A percentile compares a stretch with the other conserved stretches of the same genome.
phyloP scores from a whole-genome alignment of 2,888 invertebrate species.

The Xestia sexstrigata region DNA sequence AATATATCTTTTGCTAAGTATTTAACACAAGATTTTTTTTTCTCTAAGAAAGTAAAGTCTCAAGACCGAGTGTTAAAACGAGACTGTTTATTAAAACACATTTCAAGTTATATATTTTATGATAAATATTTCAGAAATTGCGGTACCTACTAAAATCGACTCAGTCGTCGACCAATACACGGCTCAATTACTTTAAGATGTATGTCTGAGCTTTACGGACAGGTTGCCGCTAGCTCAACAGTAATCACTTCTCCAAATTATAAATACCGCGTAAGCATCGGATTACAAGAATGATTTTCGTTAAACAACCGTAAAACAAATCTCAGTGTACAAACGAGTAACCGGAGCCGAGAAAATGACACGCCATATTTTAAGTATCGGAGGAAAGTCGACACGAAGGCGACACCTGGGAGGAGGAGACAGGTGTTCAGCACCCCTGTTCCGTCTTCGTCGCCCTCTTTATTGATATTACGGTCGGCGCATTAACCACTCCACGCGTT shows the following conservation, averaged over 20 bases:
- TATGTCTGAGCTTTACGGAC: slow-evolving; percentile 2
- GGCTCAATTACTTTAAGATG: slow-evolving; percentile 21
- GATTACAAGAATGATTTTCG: slow-evolving; percentile 74
- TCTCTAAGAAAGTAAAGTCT: not conserved
- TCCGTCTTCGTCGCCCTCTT: slow-evolving; percentile 75
- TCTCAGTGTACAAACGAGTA: slow-evolving; percentile 83
- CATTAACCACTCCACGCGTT: slow-evolving; percentile 85
- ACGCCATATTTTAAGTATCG: slow-evolving; percentile 88
- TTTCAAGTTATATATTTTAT: slow-evolving; percentile 26
- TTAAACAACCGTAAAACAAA: slow-evolving; percentile 78
- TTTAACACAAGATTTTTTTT: slow-evolving; percentile 2
- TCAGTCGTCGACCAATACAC: slow-evolving; percentile 10
- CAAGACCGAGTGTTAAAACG: not conserved
- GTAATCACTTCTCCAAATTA: slow-evolving; percentile 36
- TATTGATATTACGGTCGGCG: slow-evolving; percentile 86
- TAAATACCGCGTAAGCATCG: slow-evolving; percentile 57
- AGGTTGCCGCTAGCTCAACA: slow-evolving; percentile 6
- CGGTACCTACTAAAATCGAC: slow-evolving; percentile 9
- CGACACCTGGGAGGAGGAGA: slow-evolving; percentile 78
- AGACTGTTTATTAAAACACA: slow-evolving; percentile 2
- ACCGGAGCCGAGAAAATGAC: slow-evolving; percentile 83
- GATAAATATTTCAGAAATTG: slow-evolving; percentile 4
- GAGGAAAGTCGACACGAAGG: slow-evolving; percentile 81
- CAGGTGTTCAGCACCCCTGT: slow-evolving; percentile 71
- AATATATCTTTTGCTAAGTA: slow-evolving; percentile 33